Conservation (phyloP, 2,797 vertebrate species). For the Sebastes vulpes region DNA sequence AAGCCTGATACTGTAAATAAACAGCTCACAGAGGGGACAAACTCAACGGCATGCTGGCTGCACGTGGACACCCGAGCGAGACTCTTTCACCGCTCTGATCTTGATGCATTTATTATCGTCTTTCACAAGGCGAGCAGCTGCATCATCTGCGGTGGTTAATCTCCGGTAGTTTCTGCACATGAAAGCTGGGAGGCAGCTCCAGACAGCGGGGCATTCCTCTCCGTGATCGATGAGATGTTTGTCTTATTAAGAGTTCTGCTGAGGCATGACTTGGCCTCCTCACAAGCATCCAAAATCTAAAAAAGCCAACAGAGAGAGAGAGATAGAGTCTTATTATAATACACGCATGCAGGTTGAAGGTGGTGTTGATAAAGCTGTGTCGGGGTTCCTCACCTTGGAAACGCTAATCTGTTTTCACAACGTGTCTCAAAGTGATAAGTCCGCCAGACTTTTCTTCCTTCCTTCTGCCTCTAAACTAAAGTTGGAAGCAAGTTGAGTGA, state of each 20-base stretch:
- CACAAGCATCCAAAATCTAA: constrained; percentile 46
- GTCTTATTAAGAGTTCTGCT: constrained; percentile 57
- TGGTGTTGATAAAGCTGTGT: constrained; percentile 55
- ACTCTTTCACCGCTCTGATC: constrained; percentile 3
- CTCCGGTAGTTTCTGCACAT: constrained; percentile 14
- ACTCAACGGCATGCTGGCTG: background rate
- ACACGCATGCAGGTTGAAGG: constrained; percentile 13
- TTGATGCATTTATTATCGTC: background rate
- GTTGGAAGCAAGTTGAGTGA: constrained; percentile 18
- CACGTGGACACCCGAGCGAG: constrained; percentile 5
- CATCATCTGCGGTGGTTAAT: constrained; percentile 38
- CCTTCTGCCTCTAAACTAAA: background rate
- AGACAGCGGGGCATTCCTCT: constrained; percentile 68
- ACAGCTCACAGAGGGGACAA: constrained; percentile 4
- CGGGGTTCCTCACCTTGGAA: constrained; percentile 49
- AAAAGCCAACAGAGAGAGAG: constrained; percentile 30
- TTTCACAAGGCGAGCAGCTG: constrained; percentile 25
- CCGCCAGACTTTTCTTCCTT: background rate
- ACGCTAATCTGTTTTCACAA: constrained; percentile 60
- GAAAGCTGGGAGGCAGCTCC: constrained; percentile 11
- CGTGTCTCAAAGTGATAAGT: constrained; percentile 38
- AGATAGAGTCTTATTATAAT: constrained; percentile 24
- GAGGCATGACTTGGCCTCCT: constrained; percentile 63
- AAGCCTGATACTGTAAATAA: constrained; percentile 31
- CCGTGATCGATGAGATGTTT: constrained; percentile 62